A percentile compares a stretch with the other conserved stretches of the same genome.
Evolutionary conservation across 2,797 vertebrate species (phyloP).

Genomic region (Alfaro cultratus): DNA sequence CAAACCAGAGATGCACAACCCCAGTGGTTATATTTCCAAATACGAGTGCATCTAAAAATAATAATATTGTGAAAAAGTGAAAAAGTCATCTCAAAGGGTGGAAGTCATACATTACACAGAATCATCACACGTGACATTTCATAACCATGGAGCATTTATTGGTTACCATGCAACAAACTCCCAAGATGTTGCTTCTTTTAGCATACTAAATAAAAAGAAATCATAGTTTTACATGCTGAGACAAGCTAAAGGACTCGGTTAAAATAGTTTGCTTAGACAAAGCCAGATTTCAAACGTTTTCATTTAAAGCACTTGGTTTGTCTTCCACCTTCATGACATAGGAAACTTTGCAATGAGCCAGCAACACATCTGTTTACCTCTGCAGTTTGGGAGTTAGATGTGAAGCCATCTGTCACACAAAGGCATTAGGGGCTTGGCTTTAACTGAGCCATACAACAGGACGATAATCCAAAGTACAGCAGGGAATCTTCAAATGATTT

Average conservation of each 20-base stretch:
- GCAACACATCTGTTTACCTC: neutral
- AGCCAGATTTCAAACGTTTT: neutral
- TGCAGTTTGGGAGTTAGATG: neutral
- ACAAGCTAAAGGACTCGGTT: neutral
- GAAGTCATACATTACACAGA: too few species aligned
- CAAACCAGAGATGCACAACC: neutral
- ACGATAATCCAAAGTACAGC: neutral
- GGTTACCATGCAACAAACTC: neutral
- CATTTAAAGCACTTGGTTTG: neutral
- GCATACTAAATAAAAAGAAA: neutral
- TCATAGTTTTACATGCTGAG: neutral
- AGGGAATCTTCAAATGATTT: neutral
- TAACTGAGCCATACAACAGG: too few species aligned
- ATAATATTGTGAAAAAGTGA: neutral
- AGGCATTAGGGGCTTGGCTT: neutral
- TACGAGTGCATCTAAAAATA: neutral
- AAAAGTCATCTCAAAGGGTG: too few species aligned
- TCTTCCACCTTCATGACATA: neutral
- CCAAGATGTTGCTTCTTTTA: neutral
- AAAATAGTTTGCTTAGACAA: neutral
- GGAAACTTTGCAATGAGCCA: neutral
- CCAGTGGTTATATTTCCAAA: neutral
- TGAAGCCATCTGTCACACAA: neutral
- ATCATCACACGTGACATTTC: neutral
- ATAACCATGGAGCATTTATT: neutral